These are phyloP conservation scores for Hyperoplus lanceolatus DNA, from an alignment of 2,797 vertebrate genomes.

Conservation along the genomic window DNA sequence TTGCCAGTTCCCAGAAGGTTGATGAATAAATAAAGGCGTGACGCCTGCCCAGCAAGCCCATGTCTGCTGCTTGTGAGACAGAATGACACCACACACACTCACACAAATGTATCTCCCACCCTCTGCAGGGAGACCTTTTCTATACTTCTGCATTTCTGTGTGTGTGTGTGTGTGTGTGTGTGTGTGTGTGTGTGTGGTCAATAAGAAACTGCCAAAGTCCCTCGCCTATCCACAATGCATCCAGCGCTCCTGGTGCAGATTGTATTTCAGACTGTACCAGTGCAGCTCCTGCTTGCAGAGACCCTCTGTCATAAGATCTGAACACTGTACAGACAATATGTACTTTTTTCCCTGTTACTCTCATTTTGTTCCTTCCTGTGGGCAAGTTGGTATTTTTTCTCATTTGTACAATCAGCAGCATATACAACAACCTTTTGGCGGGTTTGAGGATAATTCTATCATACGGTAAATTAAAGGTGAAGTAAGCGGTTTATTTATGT, in stretches of 20 bases:
- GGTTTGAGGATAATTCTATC: background rate
- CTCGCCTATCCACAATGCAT: conserved; percentile 3
- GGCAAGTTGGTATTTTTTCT: background rate
- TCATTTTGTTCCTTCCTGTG: background rate
- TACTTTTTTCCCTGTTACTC: background rate
- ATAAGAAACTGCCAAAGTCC: too few relatives aligned
- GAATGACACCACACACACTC: conserved; percentile 51
- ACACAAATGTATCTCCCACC: conserved; percentile 4
- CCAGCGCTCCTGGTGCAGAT: conserved; percentile 14
- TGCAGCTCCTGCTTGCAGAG: background rate
- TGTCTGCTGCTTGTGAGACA: conserved; percentile 67
- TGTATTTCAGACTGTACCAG: background rate
- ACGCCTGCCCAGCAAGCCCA: conserved; percentile 59
- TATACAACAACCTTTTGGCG: background rate
- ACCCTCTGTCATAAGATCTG: background rate
- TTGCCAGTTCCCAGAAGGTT: conserved; percentile 78
- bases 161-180: background rate
- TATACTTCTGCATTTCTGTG: background rate
- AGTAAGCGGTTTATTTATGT: too few relatives aligned
- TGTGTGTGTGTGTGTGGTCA: too few relatives aligned
- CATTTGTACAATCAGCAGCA: background rate
- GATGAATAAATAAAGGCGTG: conserved; percentile 82
- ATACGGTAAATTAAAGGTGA: background rate
- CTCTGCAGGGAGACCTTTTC: conserved; percentile 60
- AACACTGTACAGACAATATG: background rate